Evolutionary conservation across 2,113 vertebrate species (phyloP).

Genomic region (Argyrosomus japonicus): DNA sequence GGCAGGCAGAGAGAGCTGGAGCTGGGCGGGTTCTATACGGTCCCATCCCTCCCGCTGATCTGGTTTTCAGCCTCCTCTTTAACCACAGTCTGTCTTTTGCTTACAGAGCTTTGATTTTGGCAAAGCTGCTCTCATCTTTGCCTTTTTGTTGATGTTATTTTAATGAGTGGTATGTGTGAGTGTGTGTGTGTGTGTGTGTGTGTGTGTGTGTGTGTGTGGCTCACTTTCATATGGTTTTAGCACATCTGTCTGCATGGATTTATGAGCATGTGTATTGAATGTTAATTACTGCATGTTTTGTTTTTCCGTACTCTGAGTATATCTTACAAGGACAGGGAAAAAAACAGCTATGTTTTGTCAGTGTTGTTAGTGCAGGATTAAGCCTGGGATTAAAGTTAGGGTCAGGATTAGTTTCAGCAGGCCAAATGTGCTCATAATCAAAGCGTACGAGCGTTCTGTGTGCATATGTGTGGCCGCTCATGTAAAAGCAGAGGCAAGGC

Average conservation of each 20-base stretch:
- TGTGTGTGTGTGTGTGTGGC: not conserved
- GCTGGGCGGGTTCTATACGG: conserved; percentile 40
- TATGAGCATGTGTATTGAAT: conserved; percentile 45
- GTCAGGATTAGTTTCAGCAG: conserved; percentile 28
- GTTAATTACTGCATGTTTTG: conserved; percentile 47
- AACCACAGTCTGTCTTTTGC: conserved; percentile 58
- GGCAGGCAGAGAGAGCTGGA: conserved; percentile 48
- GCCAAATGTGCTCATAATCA: not conserved
- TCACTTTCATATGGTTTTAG: conserved; percentile 59
- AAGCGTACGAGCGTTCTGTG: not conserved
- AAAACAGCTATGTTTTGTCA: not conserved
- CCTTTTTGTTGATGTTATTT: conserved; percentile 48
- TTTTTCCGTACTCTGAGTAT: conserved; percentile 1
- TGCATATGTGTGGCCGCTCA: conserved; percentile 15
- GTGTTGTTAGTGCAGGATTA: conserved; percentile 29
- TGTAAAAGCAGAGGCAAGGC: conserved; percentile 45
- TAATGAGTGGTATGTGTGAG: conserved; percentile 27
- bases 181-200: not conserved
- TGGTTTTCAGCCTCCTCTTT: conserved; percentile 65
- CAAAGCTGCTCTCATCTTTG: conserved; percentile 51
- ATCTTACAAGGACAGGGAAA: conserved; percentile 11
- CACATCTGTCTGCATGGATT: conserved; percentile 56
- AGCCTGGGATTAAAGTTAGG: conserved; percentile 34
- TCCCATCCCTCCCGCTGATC: conserved; percentile 53
- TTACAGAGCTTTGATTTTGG: conserved; percentile 70